Percentiles rank a stretch among this genome's conserved stretches.
These are phyloP conservation scores for Chlamydotis undulata DNA, from an alignment of 2,113 vertebrate species.

Conservation along the genomic window DNA sequence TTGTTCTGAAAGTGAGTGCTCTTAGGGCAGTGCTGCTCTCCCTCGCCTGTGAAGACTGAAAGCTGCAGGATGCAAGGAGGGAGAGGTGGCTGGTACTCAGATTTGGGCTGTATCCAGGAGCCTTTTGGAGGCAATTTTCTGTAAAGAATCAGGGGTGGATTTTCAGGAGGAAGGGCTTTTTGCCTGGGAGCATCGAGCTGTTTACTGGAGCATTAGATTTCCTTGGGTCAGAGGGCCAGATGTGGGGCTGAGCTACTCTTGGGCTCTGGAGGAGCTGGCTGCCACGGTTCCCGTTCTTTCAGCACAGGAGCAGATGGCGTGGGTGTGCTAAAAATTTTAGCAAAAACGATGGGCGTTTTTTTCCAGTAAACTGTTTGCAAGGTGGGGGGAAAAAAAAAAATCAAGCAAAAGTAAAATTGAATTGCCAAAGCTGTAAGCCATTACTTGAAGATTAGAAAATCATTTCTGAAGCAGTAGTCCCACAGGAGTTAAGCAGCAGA, in stretches of 20 bases:
- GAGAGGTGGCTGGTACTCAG: not conserved
- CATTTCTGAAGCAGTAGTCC: not conserved
- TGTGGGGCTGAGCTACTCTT: not conserved
- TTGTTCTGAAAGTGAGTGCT: not conserved
- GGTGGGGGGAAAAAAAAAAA: not conserved
- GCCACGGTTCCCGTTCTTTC: not conserved
- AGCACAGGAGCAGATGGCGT: not conserved
- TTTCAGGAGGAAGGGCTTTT: not conserved
- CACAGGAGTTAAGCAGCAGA: not conserved
- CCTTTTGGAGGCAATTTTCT: not conserved
- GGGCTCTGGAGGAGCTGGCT: not conserved
- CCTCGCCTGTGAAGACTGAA: not conserved
- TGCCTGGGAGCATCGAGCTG: not conserved
- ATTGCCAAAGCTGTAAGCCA: not conserved
- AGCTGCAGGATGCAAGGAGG: not conserved
- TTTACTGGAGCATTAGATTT: not conserved
- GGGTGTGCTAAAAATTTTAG: not conserved
- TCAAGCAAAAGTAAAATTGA: not conserved
- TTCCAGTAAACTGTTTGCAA: not conserved
- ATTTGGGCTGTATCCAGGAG: not conserved
- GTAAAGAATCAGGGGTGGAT: not conserved
- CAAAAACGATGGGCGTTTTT: not conserved
- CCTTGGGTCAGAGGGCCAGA: not conserved
- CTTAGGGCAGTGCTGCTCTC: not conserved
- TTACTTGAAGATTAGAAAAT: conserved; percentile 31